phyloP scores from a whole-genome alignment of 2,888 invertebrate species.

The Drosophila kambysellisi region DNA sequence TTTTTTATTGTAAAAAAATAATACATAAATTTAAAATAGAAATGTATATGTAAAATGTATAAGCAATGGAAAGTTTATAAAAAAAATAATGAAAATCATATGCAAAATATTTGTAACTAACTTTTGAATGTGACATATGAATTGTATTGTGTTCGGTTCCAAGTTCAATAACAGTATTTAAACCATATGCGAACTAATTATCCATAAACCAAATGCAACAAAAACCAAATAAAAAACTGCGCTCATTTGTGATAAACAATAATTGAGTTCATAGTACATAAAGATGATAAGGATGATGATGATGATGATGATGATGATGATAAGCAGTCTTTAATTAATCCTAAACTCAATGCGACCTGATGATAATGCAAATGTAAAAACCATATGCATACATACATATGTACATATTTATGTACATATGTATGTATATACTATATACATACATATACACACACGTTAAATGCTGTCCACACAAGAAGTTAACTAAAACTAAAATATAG shows the following conservation, averaged over 20 bases:
- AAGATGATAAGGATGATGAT: neutral
- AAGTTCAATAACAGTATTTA: neutral
- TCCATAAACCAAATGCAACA: constrained; percentile 31
- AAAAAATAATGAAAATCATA: neutral
- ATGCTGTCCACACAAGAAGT: constrained; percentile 65
- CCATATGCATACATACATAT: constrained; percentile 14
- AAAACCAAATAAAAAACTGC: constrained; percentile 8
- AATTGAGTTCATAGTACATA: constrained; percentile 46
- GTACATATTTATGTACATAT: constrained; percentile 14
- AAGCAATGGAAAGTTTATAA: neutral
- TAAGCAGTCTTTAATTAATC: constrained; percentile 41
- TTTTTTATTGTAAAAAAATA: neutral
- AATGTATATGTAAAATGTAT: constrained; percentile 11
- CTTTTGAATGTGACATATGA: constrained; percentile 26
- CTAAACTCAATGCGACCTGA: constrained; percentile 78
- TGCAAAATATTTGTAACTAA: constrained; percentile 25
- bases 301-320: constrained; percentile 12
- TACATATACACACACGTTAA: constrained; percentile 16
- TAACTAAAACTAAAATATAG: constrained; percentile 39
- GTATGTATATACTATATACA: constrained; percentile 5
- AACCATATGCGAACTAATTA: constrained; percentile 15
- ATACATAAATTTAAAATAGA: neutral
- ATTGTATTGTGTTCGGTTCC: constrained; percentile 15
- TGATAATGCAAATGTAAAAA: constrained; percentile 25
- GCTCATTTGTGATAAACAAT: constrained; percentile 59